Evolutionary conservation across 2,888 invertebrate species (phyloP), one percentile per base, ranked within the genome.

Genomic region (Tromatobia lineatoria): DNA sequence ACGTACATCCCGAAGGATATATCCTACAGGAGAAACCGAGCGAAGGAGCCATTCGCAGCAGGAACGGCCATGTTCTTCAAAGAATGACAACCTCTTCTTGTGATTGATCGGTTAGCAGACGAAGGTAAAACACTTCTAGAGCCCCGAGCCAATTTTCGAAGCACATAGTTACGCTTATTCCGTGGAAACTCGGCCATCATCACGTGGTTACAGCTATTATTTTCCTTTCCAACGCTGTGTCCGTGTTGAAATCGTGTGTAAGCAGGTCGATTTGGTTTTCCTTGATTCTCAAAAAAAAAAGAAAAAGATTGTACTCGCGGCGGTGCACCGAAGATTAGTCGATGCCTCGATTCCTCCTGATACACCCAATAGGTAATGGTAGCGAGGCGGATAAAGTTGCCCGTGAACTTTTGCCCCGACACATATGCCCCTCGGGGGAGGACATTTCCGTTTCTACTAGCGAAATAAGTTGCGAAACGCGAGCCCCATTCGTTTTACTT

Each of bases 401-500:
- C 77, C 77, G 79, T 76, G 81, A 84, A 81, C 81, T 85, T 85
- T 81, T 75, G 61, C 82, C 71, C 80, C 75, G 75, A 78, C 80
- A 67, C 54, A 83, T 67, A 74, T 79, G 81, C 67, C 76, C 83
- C 79, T 34, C 13, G 75, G 77, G 77, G 78, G 50, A 84, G 64
- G 82, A 85, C 80, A 80, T 84, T 83, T 75, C 80, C 76, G 74
- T 76, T 80, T 80, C 57, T 67, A 67, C 78, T 34, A 67, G 59
- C 38, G 71, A 80, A 82, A 85, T 85, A 84, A 87, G 70, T 84
- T 77, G 79, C 78, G 42, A 29, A 59, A 75, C 71, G 66, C 59
- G 25, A 20, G 42, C 69, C 59, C 80, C 80, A 84, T 85, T 85
- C 79, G 73, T 83, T 87, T 84, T 85, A 82, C 80, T 85, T 81